Conservation (phyloP, 2,888 invertebrate species). For the Cerceris ruficornis region DNA sequence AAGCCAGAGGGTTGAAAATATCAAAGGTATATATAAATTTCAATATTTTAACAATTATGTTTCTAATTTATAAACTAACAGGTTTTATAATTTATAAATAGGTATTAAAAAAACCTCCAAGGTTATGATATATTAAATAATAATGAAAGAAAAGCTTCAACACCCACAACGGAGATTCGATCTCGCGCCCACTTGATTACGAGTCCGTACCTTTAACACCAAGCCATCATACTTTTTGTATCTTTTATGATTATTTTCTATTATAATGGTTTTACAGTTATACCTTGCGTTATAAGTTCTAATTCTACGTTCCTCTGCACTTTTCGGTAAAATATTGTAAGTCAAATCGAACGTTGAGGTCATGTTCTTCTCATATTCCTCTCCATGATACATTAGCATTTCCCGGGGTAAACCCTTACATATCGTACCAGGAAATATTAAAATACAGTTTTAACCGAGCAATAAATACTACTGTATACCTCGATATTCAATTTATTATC, state of each 20-base stretch:
- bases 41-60: too few species aligned
- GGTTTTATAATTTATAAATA: too few species aligned
- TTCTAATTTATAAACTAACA: too few species aligned
- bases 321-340: slow-evolving; percentile 83
- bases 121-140: too few species aligned
- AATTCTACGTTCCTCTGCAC: slow-evolving; percentile 54
- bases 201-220: too few species aligned
- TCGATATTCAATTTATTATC: slow-evolving; percentile 81
- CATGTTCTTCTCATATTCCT: slow-evolving; percentile 82
- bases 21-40: too few species aligned
- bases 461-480: slow-evolving; percentile 48
- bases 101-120: too few species aligned
- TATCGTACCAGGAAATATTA: slow-evolving; percentile 3
- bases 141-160: too few species aligned
- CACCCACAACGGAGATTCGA: too few species aligned
- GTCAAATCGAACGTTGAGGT: slow-evolving; percentile 83
- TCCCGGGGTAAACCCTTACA: slow-evolving; percentile 38
- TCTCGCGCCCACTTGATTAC: too few species aligned
- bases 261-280: not conserved
- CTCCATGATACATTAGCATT: slow-evolving; percentile 81
- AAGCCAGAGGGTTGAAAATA: too few species aligned
- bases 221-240: too few species aligned
- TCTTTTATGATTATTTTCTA: not conserved
- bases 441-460: not conserved
- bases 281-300: slow-evolving; percentile 81